phyloP scores from a whole-genome alignment of 2,113 vertebrate genomes.

The Passer montanus region DNA sequence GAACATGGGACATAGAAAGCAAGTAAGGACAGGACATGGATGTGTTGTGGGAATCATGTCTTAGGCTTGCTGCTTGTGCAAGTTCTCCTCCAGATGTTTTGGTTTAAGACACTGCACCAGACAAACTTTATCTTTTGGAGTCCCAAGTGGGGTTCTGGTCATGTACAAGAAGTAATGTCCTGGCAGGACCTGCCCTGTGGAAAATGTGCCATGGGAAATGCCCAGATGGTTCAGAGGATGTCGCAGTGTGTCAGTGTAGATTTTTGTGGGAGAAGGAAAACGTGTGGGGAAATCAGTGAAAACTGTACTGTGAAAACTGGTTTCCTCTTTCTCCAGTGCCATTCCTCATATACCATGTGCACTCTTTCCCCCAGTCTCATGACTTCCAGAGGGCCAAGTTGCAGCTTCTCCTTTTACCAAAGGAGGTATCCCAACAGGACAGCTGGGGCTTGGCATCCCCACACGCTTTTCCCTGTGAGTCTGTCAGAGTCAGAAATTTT shows the following conservation, averaged over 20 bases:
- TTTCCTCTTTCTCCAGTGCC: neutral
- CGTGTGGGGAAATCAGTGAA: neutral
- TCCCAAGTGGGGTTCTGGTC: neutral
- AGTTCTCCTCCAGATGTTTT: neutral
- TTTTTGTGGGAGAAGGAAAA: neutral
- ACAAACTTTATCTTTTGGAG: neutral
- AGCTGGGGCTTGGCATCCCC: neutral
- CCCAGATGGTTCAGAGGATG: accelerated
- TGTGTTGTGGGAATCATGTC: neutral
- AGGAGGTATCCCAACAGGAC: neutral
- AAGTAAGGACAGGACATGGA: accelerated
- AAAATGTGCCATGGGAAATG: neutral
- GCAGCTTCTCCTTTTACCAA: neutral
- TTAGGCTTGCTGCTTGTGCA: neutral
- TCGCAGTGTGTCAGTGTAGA: neutral
- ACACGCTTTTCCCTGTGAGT: neutral
- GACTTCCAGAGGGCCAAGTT: neutral
- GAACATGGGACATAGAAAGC: neutral
- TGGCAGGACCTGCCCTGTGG: neutral
- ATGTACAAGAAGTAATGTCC: neutral
- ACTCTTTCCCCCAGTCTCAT: neutral
- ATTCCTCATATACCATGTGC: neutral
- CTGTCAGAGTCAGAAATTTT: neutral
- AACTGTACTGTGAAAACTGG: neutral
- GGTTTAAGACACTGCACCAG: neutral